These are phyloP conservation scores for Pilophorus perplexus DNA, from an alignment of 2,888 invertebrate genomes.

Conservation along the genomic window DNA sequence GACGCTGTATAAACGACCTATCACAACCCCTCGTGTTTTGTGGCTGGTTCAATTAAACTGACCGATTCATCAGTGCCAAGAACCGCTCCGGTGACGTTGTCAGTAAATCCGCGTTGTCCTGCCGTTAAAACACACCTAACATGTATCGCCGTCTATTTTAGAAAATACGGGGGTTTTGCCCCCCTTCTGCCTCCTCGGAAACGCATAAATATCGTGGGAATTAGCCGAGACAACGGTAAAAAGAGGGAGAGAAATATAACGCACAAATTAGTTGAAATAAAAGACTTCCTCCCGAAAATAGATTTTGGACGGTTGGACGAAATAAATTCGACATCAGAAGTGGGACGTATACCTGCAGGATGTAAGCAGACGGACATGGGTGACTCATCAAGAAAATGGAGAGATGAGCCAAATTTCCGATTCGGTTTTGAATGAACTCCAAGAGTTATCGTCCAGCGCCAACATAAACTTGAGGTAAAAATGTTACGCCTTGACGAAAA, in stretches of 20 bases:
- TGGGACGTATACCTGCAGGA: slow-evolving; percentile 22
- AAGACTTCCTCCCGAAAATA: background rate
- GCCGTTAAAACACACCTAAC: too few relatives aligned
- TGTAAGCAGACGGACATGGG: slow-evolving; percentile 24
- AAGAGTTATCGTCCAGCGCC: slow-evolving; percentile 24
- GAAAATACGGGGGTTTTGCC: too few relatives aligned
- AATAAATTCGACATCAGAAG: slow-evolving; percentile 10
- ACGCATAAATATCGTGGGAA: slow-evolving; percentile 8
- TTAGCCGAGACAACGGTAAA: background rate
- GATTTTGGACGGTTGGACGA: slow-evolving; percentile 10
- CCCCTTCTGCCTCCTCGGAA: too few relatives aligned
- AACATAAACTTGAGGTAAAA: slow-evolving; percentile 25
- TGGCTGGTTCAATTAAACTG: too few relatives aligned
- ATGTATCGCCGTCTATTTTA: too few relatives aligned
- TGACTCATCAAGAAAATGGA: slow-evolving; percentile 29
- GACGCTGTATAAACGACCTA: too few relatives aligned
- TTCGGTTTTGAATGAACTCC: slow-evolving; percentile 33
- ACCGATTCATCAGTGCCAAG: too few relatives aligned
- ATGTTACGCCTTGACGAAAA: too few relatives aligned
- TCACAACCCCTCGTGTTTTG: too few relatives aligned
- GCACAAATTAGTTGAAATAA: slow-evolving; percentile 11
- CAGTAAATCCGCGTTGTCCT: too few relatives aligned
- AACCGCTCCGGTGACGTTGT: too few relatives aligned
- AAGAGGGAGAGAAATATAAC: background rate
- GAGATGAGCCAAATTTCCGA: background rate